Evolutionary conservation across 2,888 invertebrate genomes (phyloP).

Genomic region (Nipponacmea schrenckii): DNA sequence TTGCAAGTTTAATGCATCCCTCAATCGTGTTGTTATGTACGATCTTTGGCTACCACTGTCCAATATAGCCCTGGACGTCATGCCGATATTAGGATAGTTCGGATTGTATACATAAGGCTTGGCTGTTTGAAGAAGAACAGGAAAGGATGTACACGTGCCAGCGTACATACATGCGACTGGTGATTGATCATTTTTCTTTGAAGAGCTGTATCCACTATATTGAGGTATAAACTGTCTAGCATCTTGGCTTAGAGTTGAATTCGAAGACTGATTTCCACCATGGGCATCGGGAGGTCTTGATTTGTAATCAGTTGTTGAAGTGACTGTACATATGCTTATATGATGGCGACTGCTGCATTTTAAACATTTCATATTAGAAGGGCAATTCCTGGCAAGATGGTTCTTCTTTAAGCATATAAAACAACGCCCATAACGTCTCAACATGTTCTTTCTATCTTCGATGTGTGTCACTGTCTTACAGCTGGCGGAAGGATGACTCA

Average conservation of each 20-base stretch:
- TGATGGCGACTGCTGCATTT: not conserved
- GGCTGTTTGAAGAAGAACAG: constrained; percentile 1
- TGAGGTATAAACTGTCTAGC: no score
- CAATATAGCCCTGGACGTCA: not conserved
- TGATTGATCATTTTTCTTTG: no score
- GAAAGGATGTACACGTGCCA: not conserved
- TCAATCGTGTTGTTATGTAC: not conserved
- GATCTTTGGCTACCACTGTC: not conserved
- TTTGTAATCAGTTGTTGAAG: no score
- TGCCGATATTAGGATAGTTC: not conserved
- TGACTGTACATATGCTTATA: not conserved
- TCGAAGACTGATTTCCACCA: no score
- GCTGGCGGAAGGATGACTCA: not conserved
- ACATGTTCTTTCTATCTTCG: not conserved
- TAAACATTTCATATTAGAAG: not conserved
- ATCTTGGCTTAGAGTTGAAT: no score
- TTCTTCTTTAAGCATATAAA: not conserved
- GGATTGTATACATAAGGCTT: not conserved
- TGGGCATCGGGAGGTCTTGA: no score
- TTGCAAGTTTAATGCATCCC: not conserved
- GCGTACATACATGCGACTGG: no score
- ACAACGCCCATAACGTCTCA: not conserved
- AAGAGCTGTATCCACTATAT: no score
- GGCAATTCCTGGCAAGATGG: not conserved
- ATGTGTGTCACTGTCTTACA: not conserved